These are phyloP conservation scores for Dasyornis broadbenti DNA, from an alignment of 2,113 vertebrate genomes.

Conservation along the genomic window DNA sequence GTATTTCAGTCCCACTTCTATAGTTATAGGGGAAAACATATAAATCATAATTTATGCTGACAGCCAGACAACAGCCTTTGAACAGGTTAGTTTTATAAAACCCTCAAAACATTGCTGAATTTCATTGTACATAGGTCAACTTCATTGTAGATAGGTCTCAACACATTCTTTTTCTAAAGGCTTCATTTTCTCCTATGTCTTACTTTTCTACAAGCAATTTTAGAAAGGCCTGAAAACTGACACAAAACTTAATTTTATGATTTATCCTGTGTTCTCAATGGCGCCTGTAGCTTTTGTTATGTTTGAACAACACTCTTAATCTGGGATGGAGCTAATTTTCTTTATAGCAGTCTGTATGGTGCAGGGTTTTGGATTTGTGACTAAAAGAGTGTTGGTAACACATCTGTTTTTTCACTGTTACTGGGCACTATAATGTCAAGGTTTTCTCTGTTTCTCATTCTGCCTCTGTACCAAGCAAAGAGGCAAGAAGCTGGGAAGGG, in stretches of 20 bases:
- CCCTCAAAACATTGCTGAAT: background rate
- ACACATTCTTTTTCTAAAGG: background rate
- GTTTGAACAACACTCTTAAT: background rate
- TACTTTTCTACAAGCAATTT: background rate
- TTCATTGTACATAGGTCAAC: background rate
- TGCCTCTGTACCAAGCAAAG: accelerated
- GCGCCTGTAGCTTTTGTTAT: background rate
- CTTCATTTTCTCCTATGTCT: background rate
- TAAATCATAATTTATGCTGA: background rate
- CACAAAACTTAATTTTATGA: background rate
- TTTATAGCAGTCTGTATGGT: background rate
- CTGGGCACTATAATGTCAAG: background rate
- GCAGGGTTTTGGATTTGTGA: background rate
- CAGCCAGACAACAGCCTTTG: background rate
- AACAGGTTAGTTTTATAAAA: background rate
- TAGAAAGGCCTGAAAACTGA: background rate
- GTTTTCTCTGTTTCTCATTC: background rate
- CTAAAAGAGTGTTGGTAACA: background rate
- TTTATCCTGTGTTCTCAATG: background rate
- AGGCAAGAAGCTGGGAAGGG: background rate
- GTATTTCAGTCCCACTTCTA: background rate
- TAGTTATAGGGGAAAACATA: background rate
- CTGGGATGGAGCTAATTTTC: background rate
- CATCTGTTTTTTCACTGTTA: background rate
- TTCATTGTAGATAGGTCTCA: background rate